A percentile compares a stretch with the other conserved stretches of the same genome.
Evolutionary conservation across 2,797 vertebrate genomes (phyloP).

Genomic region (Leptatherina wallacei): DNA sequence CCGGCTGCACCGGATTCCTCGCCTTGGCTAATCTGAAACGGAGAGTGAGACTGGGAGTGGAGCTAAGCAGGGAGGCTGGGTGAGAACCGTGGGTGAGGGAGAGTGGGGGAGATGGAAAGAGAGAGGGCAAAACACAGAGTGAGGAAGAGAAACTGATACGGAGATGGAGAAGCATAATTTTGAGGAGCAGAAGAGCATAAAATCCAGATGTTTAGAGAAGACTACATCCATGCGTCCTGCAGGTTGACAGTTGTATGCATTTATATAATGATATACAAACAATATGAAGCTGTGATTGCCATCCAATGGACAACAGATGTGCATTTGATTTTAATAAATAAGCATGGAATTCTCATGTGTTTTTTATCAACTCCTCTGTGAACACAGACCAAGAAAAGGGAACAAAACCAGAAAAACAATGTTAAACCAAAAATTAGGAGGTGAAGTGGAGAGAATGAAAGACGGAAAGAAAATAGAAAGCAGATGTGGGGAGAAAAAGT

Average conservation of each 20-base stretch:
- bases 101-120: conserved; percentile 44
- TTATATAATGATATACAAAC: neutral
- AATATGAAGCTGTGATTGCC: neutral
- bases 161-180: conserved; percentile 10
- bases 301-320: neutral
- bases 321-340: neutral
- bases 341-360: neutral
- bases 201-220: conserved; percentile 3
- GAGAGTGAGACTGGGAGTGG: conserved; percentile 80
- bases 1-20: conserved; percentile 86
- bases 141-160: conserved; percentile 46
- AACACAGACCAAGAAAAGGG: neutral
- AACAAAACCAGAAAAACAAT: neutral
- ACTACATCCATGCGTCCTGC: neutral
- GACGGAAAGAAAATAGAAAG: neutral
- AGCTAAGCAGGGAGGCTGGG: conserved; percentile 59
- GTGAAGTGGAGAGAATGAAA: neutral
- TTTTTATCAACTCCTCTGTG: neutral
- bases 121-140: conserved; percentile 40
- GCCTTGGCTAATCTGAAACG: conserved; percentile 82
- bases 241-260: neutral
- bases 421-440: neutral
- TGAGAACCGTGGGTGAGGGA: conserved; percentile 63
- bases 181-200: conserved; percentile 21
- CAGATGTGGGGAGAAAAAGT: conserved; percentile 1